Evolutionary conservation across 2,888 invertebrate genomes (phyloP), one percentile per base, ranked within the genome.

Genomic region (Agriotes lineatus): DNA sequence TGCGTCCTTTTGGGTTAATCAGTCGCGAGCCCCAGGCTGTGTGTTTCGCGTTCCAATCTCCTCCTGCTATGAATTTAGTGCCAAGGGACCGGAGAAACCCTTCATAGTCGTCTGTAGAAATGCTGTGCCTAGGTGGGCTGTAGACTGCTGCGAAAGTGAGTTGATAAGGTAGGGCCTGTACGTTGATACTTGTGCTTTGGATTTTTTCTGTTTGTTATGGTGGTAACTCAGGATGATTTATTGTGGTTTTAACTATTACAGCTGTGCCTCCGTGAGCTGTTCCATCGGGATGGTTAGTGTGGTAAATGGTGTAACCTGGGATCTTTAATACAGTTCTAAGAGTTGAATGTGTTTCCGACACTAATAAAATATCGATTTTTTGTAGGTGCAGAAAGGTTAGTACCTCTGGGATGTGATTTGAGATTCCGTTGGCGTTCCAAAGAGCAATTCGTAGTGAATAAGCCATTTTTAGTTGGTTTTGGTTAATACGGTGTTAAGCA

Each of bases 241-340:
- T 30, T 30, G 30, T 30, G 30, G 30, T 18, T 45, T 45, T 45
- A 10, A 45, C 18, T 12, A 45, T 45, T 10, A 18, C 18, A 16
- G 45, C 45, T 14, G 45, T 18, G 10, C 16, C 45, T 6, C 18
- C 16, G 18, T 45, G 45, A 45, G 45, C 18, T 6, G 45, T 16
- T 10, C 10, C 45, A 16, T 45, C 45, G 5, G 30, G 30, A 30
- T 30, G 30, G 30, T 30, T 30, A 9, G 30, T 30, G 9, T 6
- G 30, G 30, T 45, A 45, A 18, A 16, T 45, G 18, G 45, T 45
- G 18, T 45, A 45, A n/a, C n/a, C n/a, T n/a, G n/a, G n/a, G n/a
- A n/a, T n/a, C n/a, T n/a, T n/a, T n/a, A n/a, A n/a, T n/a, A n/a
- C n/a, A n/a, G n/a, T n/a, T n/a, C n/a, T n/a, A n/a, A n/a, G n/a